Percentiles rank a stretch among this genome's conserved stretches.
Evolutionary conservation across 1,140 invertebrate species (phyloP).

Genomic region (Contarinia nasturtii): DNA sequence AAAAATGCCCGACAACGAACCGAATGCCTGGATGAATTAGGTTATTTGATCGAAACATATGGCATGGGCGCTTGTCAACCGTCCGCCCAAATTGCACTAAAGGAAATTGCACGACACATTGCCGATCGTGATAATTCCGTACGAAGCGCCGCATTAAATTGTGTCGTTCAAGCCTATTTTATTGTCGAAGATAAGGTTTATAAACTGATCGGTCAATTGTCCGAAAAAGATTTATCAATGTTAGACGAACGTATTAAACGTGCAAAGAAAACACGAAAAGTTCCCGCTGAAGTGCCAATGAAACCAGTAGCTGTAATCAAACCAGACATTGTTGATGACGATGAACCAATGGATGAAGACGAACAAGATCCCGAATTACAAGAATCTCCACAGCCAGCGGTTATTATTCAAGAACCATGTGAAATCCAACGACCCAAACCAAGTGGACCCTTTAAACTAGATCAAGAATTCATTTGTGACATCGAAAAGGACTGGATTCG

Average conservation of each 20-base stretch:
- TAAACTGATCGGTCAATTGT: constrained; percentile 77
- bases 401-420: too few relatives aligned
- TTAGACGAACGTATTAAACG: constrained; percentile 90
- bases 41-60: constrained; percentile 67
- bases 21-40: constrained; percentile 87
- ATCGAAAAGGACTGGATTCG: constrained; percentile 29
- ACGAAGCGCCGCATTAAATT: constrained; percentile 86
- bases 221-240: constrained; percentile 81
- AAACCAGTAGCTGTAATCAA: too few relatives aligned
- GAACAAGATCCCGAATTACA: too few relatives aligned
- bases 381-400: too few relatives aligned
- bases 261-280: constrained; percentile 47
- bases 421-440: constrained; percentile 20
- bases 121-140: constrained; percentile 92
- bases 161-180: constrained; percentile 77
- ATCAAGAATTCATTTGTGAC: constrained; percentile 41
- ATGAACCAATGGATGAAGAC: too few relatives aligned
- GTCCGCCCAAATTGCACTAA: constrained; percentile 54
- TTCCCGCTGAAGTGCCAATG: too few relatives aligned
- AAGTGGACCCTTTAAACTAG: constrained; percentile 47
- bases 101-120: constrained; percentile 86
- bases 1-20: constrained; percentile 92
- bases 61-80: constrained; percentile 72
- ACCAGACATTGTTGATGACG: too few relatives aligned
- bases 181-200: constrained; percentile 79